phyloP scores from a whole-genome alignment of 2,888 invertebrate genomes.

The Halocaridina rubra region DNA sequence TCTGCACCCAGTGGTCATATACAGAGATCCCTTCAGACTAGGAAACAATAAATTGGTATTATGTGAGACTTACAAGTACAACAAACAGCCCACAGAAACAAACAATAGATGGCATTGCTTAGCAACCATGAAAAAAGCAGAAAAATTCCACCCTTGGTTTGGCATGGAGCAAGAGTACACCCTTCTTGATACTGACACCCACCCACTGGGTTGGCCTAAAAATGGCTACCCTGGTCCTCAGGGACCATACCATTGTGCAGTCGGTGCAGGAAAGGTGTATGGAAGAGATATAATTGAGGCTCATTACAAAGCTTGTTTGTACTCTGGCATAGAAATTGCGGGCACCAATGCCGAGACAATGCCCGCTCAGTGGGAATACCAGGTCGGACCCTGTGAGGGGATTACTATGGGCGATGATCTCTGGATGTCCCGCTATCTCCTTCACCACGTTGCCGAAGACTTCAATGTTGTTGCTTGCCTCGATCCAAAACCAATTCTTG shows the following conservation, averaged over 20 bases:
- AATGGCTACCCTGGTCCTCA: conserved; percentile 95
- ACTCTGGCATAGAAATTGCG: conserved; percentile 90
- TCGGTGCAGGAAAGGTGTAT: conserved; percentile 94
- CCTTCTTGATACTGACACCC: conserved; percentile 83
- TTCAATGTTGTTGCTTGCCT: conserved; percentile 67
- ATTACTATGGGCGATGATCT: conserved; percentile 68
- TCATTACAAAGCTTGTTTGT: conserved; percentile 93
- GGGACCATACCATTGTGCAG: conserved; percentile 98
- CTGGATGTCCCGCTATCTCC: conserved; percentile 67
- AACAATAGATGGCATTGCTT: conserved; percentile 70
- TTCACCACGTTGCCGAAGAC: conserved; percentile 68
- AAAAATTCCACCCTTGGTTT: conserved; percentile 85
- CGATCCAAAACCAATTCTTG: conserved; percentile 68
- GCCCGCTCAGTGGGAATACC: conserved; percentile 78
- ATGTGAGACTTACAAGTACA: conserved; percentile 79
- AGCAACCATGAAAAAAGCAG: conserved; percentile 73
- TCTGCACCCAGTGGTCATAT: conserved; percentile 71
- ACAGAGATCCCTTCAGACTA: conserved; percentile 71
- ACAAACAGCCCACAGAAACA: conserved; percentile 65
- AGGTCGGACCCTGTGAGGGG: conserved; percentile 72
- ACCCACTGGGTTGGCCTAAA: conserved; percentile 94
- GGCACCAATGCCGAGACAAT: conserved; percentile 98
- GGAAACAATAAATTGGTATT: conserved; percentile 80
- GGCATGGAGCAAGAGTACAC: conserved; percentile 95
- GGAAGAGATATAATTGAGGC: conserved; percentile 96